Evolutionary conservation across 2,888 invertebrate species (phyloP).

Genomic region (Morpho achilles): DNA sequence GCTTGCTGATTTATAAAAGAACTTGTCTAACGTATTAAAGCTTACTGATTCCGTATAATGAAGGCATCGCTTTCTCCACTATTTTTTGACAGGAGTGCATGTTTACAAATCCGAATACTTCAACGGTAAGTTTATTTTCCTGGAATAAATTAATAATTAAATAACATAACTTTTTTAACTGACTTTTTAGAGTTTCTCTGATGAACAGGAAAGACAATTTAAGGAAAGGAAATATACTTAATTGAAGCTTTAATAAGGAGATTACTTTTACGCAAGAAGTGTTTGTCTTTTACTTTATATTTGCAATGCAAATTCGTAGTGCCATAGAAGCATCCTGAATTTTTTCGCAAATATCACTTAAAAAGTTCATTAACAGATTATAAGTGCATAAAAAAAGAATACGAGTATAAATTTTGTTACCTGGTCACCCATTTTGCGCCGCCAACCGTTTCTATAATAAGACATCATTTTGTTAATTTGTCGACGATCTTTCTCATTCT

Average conservation of each 20-base stretch:
- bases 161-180: too few species aligned
- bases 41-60: conserved; percentile 38
- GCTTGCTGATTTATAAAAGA: conserved; percentile 6
- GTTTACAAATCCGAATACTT: conserved; percentile 42
- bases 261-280: too few species aligned
- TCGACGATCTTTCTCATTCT: conserved; percentile 9
- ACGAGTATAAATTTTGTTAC: conserved; percentile 26
- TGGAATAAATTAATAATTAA: conserved; percentile 28
- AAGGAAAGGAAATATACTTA: too few species aligned
- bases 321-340: background rate
- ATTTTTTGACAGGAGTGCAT: conserved; percentile 42
- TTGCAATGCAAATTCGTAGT: background rate
- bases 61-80: conserved; percentile 36
- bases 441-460: conserved; percentile 35
- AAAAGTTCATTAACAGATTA: too few species aligned
- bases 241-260: too few species aligned
- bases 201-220: too few species aligned
- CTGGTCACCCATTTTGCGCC: conserved; percentile 39
- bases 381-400: background rate
- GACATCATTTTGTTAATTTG: conserved; percentile 16
- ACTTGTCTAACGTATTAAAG: conserved; percentile 5
- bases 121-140: conserved; percentile 42
- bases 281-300: too few species aligned
- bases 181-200: too few species aligned
- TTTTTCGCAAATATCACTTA: too few species aligned